A percentile compares a stretch with the other conserved stretches of the same genome.
phyloP scores from a whole-genome alignment of 2,113 vertebrate species.

The Gasterosteus aculeatus region DNA sequence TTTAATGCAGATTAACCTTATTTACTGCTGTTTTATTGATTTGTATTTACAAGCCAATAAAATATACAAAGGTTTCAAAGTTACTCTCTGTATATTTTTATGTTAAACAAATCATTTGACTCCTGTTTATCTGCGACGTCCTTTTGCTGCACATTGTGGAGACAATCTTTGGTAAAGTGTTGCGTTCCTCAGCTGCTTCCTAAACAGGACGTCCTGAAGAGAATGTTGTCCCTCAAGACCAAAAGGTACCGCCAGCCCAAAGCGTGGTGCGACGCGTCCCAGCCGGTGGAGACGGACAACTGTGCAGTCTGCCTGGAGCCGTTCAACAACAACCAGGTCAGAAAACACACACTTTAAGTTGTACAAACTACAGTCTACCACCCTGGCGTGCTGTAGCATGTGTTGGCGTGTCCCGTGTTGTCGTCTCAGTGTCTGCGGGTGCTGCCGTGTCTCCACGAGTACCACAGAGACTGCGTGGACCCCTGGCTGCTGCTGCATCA shows the following conservation, averaged over 20 bases:
- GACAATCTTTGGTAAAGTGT: neutral
- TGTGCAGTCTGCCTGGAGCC: conserved; percentile 93
- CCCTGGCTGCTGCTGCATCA: conserved; percentile 94
- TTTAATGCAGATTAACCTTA: neutral
- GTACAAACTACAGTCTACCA: no score
- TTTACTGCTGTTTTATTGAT: neutral
- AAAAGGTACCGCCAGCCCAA: conserved; percentile 85
- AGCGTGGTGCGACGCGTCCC: conserved; percentile 60
- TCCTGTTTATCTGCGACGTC: neutral
- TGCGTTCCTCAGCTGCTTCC: conserved; percentile 78
- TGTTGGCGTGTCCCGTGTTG: neutral
- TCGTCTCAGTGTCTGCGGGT: conserved; percentile 89
- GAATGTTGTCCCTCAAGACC: conserved; percentile 84
- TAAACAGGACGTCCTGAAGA: conserved; percentile 86
- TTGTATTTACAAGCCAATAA: neutral
- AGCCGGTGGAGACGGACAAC: conserved; percentile 81
- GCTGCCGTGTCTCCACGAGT: conserved; percentile 92
- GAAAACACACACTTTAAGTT: rapidly evolving
- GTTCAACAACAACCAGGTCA: conserved; percentile 92
- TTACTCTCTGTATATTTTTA: neutral
- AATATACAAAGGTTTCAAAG: neutral
- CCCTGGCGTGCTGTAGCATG: neutral
- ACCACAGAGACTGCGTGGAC: conserved; percentile 94
- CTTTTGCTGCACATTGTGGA: neutral
- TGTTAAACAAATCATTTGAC: neutral